These are phyloP conservation scores for Eonycteris spelaea DNA, from an alignment of 2,113 vertebrate species.

Conservation along the genomic window DNA sequence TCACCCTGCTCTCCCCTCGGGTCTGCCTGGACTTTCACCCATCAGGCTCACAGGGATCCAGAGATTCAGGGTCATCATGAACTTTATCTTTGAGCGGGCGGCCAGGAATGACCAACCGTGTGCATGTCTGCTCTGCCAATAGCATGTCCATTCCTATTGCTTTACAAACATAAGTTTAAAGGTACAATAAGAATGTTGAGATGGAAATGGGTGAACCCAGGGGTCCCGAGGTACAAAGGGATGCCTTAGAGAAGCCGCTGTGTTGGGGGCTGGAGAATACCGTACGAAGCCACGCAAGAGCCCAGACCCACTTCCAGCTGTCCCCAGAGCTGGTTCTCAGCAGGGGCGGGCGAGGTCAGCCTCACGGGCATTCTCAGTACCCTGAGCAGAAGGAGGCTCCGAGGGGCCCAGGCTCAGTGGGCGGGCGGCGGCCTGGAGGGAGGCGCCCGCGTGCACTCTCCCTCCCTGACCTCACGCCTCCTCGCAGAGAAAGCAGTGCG, in stretches of 20 bases:
- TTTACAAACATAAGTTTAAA: neutral
- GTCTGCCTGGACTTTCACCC: too few relatives aligned
- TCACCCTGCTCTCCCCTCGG: neutral
- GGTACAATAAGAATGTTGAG: neutral
- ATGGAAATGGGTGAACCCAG: neutral
- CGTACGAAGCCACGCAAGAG: too few relatives aligned
- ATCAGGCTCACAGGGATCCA: neutral
- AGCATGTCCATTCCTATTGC: neutral
- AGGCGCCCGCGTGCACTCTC: too few relatives aligned
- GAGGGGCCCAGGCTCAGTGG: neutral
- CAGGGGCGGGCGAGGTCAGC: fast-evolving
- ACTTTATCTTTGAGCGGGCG: too few relatives aligned
- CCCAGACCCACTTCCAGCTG: neutral
- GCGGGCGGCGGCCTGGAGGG: too few relatives aligned
- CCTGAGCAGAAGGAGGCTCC: neutral
- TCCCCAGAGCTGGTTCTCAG: neutral
- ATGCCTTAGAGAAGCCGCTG: neutral
- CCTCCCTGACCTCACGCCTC: neutral
- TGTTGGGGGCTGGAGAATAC: neutral
- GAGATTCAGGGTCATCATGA: neutral
- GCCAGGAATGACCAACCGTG: neutral
- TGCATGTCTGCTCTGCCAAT: neutral
- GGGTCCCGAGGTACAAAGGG: neutral
- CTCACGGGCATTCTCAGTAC: neutral
- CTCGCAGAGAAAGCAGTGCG: neutral